Base-by-base conservation (phyloP, 1,140 invertebrate species). In the Nautilus pompilius region DNA sequence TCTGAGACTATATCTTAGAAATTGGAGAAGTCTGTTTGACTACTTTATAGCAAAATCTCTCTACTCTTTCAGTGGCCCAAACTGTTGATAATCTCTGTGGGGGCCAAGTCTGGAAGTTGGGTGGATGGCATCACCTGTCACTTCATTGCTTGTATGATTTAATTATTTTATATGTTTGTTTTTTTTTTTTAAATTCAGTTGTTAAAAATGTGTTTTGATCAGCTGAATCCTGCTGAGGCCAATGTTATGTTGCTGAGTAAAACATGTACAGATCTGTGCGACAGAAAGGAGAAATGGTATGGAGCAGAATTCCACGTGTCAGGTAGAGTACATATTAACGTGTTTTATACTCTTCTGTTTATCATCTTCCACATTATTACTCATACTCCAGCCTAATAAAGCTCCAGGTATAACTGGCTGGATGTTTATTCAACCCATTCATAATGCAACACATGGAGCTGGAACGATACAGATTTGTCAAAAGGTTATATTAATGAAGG, bases 181-280 rank as follows among this genome's bases (percentile, higher is more conserved):
- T 15, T 36, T 48, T 41, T 54, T 63, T 56, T 13, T 8, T 58
- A 46, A 54, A 58, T 62, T 20, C 60, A 81, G 79, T 22, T 77
- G n/a, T 75, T 82, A 45, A 60, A 58, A 20, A 60, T 72, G 22
- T 80, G 72, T 65, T 55, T 74, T 34, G 61, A 74, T 26, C 48
- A 66, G 29, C 58, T 83, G 45, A 64, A 17, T 5, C 78, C 78
- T 53, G 65, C 71, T 17, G 69, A 66, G 41, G 74, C 73, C 48
- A 80, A 82, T 62, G 71, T 83, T 5, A 73, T 73, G 28, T 13
- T 83, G 24, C 62, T 72, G 26, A 76, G 79, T 0, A 77, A 73
- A 57, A 58, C 60, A 32, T 62, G 65, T 15, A 26, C 24, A 20
- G 60, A 62, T 15, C 41, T 72, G 29, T 80, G 74, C 58, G 58